Conservation (phyloP, 2,113 vertebrate species). For the Thalassarche chlororhynchos region DNA sequence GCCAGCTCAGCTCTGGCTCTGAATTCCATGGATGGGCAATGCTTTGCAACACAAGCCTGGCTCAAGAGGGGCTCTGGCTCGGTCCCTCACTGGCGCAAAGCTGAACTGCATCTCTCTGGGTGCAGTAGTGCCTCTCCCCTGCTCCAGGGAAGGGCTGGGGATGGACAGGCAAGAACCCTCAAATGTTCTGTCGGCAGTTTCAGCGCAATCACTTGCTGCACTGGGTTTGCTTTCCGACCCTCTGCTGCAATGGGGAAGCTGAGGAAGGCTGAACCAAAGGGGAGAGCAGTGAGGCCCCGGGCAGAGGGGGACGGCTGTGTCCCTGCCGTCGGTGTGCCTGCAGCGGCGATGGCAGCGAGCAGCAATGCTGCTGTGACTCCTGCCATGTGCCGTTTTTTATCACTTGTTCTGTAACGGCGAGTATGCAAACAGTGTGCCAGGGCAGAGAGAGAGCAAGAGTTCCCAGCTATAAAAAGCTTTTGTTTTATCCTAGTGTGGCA, state of each 20-base stretch:
- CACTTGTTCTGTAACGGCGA: not conserved
- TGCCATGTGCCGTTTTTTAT: not conserved
- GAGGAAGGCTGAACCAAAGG: not conserved
- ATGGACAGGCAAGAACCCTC: not conserved
- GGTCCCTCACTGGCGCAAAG: not conserved
- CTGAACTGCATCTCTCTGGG: not conserved
- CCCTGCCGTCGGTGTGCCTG: fast-evolving
- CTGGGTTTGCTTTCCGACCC: not conserved
- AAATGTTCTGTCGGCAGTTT: fast-evolving
- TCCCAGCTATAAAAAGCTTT: constrained; percentile 46
- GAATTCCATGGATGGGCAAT: not conserved
- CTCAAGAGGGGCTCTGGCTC: not conserved
- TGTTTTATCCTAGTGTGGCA: not conserved
- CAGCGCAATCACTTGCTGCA: fast-evolving
- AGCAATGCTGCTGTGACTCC: not conserved
- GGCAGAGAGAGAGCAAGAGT: not conserved
- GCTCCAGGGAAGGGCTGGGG: not conserved
- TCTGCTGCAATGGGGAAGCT: fast-evolving
- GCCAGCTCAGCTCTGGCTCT: not conserved
- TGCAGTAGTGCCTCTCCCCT: not conserved
- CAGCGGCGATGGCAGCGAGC: not conserved
- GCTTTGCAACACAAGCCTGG: not conserved
- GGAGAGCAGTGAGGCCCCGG: not conserved
- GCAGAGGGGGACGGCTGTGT: not conserved
- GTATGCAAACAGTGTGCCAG: not conserved